Conservation (phyloP, 2,888 invertebrate genomes). For the Arenicola marina region DNA sequence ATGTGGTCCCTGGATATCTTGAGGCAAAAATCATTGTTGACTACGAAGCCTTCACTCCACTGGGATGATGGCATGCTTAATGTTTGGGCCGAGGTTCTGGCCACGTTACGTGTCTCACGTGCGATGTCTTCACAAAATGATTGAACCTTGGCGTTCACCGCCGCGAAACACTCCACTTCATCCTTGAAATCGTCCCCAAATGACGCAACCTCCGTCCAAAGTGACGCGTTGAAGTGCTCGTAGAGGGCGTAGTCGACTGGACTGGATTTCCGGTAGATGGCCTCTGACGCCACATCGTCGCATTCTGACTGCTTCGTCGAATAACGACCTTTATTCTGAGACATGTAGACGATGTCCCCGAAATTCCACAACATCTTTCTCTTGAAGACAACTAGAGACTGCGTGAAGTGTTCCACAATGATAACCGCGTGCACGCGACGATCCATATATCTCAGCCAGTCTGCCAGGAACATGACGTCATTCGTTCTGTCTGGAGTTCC, state of each 20-base stretch:
- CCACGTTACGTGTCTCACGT: too few relatives aligned
- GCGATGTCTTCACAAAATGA: constrained; percentile 11
- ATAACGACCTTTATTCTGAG: constrained; percentile 33
- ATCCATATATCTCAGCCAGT: constrained; percentile 42
- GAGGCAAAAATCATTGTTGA: too few relatives aligned
- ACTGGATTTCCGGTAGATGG: constrained; percentile 46
- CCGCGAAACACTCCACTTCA: constrained; percentile 20
- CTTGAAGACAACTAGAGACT: too few relatives aligned
- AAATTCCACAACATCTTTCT: too few relatives aligned
- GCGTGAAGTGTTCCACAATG: too few relatives aligned
- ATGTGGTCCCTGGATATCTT: too few relatives aligned
- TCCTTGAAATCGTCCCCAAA: constrained; percentile 41
- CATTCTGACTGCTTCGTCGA: constrained; percentile 23
- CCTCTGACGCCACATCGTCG: constrained; percentile 26
- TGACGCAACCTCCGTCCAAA: constrained; percentile 43
- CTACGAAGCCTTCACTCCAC: too few relatives aligned
- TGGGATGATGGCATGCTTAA: too few relatives aligned
- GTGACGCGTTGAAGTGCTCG: constrained; percentile 49
- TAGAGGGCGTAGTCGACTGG: constrained; percentile 49
- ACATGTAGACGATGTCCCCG: constrained; percentile 52
- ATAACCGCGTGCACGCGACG: constrained; percentile 50
- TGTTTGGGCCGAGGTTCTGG: too few relatives aligned
- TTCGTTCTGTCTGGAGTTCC: constrained; percentile 36
- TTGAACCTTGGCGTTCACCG: constrained; percentile 6
- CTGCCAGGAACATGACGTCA: constrained; percentile 2